phyloP scores from a whole-genome alignment of 1,140 invertebrate genomes.

The Xylocopa sonorina region DNA sequence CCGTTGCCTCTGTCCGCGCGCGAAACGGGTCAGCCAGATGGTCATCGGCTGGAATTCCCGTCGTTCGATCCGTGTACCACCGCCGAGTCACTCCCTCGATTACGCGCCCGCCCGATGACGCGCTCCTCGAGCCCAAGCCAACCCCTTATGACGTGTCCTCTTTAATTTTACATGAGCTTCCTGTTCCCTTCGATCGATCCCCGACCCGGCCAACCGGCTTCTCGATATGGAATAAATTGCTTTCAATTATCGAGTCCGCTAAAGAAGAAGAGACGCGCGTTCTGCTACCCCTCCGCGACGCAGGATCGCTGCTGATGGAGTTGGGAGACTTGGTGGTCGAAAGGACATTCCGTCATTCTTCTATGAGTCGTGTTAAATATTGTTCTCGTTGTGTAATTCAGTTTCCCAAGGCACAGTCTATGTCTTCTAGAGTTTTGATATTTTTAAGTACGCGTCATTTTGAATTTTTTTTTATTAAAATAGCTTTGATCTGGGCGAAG shows the following conservation, averaged over 20 bases:
- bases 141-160: conserved; percentile 52
- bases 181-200: conserved; percentile 38
- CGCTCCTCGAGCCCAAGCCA: conserved; percentile 14
- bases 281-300: no score
- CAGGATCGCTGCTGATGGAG: no score
- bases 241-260: conserved; percentile 21
- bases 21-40: conserved; percentile 55
- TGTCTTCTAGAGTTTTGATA: no score
- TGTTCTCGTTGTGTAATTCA: no score
- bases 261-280: no score
- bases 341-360: no score
- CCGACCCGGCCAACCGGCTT: not conserved
- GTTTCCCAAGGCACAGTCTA: no score
- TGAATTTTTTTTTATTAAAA: no score
- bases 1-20: not conserved
- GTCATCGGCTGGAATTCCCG: conserved; percentile 54
- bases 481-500: no score
- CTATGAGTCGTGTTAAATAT: no score
- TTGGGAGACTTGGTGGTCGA: no score
- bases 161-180: conserved; percentile 52
- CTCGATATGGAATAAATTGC: conserved; percentile 46
- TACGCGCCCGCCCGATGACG: conserved; percentile 60
- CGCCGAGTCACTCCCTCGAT: conserved; percentile 62
- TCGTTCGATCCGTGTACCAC: conserved; percentile 37
- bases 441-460: no score